Conservation (phyloP, 2,888 invertebrate species). For the Tipula helvola region DNA sequence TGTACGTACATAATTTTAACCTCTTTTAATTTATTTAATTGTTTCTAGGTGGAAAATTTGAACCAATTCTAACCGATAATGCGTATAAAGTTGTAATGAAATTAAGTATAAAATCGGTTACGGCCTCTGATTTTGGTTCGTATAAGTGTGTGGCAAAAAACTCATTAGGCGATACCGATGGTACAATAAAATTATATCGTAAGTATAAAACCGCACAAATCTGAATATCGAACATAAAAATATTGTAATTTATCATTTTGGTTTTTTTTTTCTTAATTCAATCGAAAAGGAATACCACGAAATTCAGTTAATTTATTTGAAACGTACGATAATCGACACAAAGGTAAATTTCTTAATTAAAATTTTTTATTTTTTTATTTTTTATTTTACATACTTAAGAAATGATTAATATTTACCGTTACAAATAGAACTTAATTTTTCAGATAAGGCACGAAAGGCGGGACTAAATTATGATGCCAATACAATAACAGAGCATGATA, state of each 20-base stretch:
- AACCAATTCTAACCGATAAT: constrained; percentile 55
- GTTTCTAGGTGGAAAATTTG: constrained; percentile 49
- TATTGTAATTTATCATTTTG: constrained; percentile 10
- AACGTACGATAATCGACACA: constrained; percentile 30
- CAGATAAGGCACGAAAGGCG: constrained; percentile 5
- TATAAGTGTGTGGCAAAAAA: constrained; percentile 77
- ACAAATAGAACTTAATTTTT: constrained; percentile 6
- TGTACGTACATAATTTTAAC: neutral
- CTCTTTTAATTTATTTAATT: constrained; percentile 20
- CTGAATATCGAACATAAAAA: neutral
- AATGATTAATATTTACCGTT: neutral
- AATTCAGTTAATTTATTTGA: constrained; percentile 35
- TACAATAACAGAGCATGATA: constrained; percentile 28
- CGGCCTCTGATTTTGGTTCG: constrained; percentile 56
- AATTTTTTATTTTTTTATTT: constrained; percentile 10
- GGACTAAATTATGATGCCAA: constrained; percentile 15
- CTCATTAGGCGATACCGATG: constrained; percentile 71
- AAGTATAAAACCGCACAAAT: constrained; percentile 35
- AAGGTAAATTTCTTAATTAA: constrained; percentile 25
- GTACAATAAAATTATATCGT: constrained; percentile 72
- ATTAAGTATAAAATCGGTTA: constrained; percentile 55
- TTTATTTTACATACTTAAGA: constrained; percentile 14
- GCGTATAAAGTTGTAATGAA: constrained; percentile 67
- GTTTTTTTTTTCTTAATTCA: constrained; percentile 10
- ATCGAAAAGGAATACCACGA: constrained; percentile 30